Conservation (phyloP, 2,797 vertebrate genomes). For the Oreortyx pictus region DNA sequence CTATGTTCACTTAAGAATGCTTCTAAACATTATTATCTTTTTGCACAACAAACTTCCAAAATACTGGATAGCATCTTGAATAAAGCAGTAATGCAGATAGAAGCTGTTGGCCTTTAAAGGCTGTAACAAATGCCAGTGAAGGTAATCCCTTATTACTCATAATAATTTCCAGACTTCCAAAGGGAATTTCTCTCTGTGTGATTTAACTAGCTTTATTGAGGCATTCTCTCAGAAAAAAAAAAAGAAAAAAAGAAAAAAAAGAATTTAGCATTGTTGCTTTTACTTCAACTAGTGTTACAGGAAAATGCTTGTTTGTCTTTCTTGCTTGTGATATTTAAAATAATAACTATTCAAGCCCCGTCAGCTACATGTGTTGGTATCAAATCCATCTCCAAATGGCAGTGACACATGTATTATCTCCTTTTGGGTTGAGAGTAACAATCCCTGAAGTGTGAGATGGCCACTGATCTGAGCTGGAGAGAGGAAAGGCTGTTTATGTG, state of each 20-base stretch:
- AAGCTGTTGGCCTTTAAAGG: background rate
- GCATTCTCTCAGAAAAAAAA: background rate
- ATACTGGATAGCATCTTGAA: background rate
- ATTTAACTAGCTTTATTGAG: background rate
- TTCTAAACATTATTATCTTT: background rate
- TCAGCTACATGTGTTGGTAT: background rate
- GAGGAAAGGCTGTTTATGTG: background rate
- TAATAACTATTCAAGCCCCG: background rate
- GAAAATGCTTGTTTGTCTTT: background rate
- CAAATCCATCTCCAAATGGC: conserved; percentile 10
- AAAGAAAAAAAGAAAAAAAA: too few relatives aligned
- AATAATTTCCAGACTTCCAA: background rate
- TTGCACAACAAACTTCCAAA: background rate
- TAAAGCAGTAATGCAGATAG: background rate
- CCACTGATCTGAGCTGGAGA: background rate
- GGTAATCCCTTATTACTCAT: background rate
- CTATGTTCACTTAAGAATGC: background rate
- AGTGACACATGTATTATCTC: background rate
- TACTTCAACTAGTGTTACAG: background rate
- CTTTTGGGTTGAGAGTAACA: background rate
- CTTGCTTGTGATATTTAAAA: conserved; percentile 1
- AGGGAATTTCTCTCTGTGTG: background rate
- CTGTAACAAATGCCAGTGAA: background rate
- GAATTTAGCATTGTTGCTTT: background rate
- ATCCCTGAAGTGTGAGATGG: background rate